phyloP scores from a whole-genome alignment of 2,113 vertebrate genomes.

The Vicugna pacos region DNA sequence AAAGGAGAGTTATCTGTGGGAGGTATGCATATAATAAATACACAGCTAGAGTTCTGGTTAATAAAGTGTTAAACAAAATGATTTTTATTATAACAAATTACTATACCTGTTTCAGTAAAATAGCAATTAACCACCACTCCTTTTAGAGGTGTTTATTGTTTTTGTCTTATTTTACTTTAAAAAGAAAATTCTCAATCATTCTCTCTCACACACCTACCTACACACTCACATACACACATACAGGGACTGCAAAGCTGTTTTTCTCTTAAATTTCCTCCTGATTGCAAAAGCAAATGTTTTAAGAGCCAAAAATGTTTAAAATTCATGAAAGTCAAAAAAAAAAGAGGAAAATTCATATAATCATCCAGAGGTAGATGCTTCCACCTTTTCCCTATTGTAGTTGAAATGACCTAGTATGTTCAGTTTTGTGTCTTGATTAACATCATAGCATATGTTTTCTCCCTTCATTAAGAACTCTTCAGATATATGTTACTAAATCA shows the following conservation, averaged over 20 bases:
- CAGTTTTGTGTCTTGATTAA: neutral
- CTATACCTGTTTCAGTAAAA: constrained; percentile 6
- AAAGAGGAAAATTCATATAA: neutral
- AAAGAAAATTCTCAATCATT: neutral
- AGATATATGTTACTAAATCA: constrained; percentile 51
- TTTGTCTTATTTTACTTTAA: constrained; percentile 28
- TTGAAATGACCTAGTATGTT: neutral
- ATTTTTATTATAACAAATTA: constrained; percentile 46
- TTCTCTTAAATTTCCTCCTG: constrained; percentile 19
- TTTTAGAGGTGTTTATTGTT: neutral
- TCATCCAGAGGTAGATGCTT: neutral
- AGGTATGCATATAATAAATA: neutral
- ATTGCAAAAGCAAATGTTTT: constrained; percentile 36
- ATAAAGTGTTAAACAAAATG: constrained; percentile 35
- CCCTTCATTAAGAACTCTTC: constrained; percentile 52
- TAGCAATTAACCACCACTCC: neutral
- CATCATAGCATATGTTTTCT: neutral
- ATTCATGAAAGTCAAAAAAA: neutral
- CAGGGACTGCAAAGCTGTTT: neutral
- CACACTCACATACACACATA: neutral
- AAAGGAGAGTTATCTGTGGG: too few relatives aligned
- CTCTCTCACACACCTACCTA: neutral
- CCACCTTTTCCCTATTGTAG: neutral
- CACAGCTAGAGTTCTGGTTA: neutral
- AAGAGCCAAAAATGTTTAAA: neutral